Evolutionary conservation across 1,140 invertebrate species (phyloP), one percentile per base, ranked within the genome.

Genomic region (Neodiprion pinetum): DNA sequence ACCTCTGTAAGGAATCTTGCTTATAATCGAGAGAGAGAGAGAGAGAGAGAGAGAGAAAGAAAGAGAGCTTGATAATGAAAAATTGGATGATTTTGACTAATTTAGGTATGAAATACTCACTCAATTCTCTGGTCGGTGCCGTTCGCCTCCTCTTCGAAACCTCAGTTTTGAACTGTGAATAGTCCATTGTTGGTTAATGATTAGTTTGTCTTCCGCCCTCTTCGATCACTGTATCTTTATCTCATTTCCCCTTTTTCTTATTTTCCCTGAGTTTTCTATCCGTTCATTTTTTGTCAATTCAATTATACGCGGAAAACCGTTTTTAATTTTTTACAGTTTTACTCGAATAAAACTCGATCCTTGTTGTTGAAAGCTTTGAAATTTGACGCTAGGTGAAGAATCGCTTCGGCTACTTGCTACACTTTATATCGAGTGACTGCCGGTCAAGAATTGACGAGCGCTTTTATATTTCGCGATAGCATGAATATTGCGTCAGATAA

Each of bases 401-500:
- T 5, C 0, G 53, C n/a, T 17, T 61, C 9, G 0, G 53, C 53
- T 61, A 14, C 9, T 61, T 61, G 3, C 53, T 40, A 61, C 53
- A 61, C 11, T 14, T 14, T 17, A 17, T 14, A 12, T 61, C 53
- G 53, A 61, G 11, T 61, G 53, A 61, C 53, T 61, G 11, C 53
- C 53, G 53, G 53, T 17, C 53, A 61, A 61, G 11, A 14, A 61
- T 7, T 61, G 53, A 73, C 71, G 70, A 69, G 77, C 71, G 82
- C 86, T 86, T 87, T 86, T 88, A 88, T 88, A 88, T 83, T 81
- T 82, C 75, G 78, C 76, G 85, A 83, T 84, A 82, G 76, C 78
- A 79, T 0, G 4, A 81, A 82, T 72, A 79, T 88, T 88, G 85
- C 85, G 83, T 87, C 86, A 88, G 86, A 69, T 47, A 69, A 17